Evolutionary conservation across 1,140 invertebrate genomes (phyloP), one percentile per base, ranked within the genome.

Genomic region (Eueides isabella): DNA sequence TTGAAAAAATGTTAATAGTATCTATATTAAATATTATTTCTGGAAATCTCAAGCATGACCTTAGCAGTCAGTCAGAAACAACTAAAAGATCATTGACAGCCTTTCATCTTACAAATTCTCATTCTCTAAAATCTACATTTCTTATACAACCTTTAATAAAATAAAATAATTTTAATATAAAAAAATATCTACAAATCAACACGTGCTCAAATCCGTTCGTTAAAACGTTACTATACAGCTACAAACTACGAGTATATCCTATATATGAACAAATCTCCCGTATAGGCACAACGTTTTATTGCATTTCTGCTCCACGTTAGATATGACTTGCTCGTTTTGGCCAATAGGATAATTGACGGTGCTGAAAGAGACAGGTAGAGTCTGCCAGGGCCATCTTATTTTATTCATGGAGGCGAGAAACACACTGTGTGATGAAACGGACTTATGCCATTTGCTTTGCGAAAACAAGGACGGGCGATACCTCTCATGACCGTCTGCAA

Each of bases 371-470:
- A 89, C 77, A 81, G 87, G 78, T 84, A 87, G 84, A 81, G 81
- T 74, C 76, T 78, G 80, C 82, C 80, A 76, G 76, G 80, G 77
- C 87, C 80, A 82, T 86, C 86, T 88, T 90, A 85, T 87, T 90
- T 90, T 88, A 89, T 90, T 90, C 86, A 90, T 87, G 85, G 82
- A 81, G 78, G 80, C 81, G 86, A 85, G 83, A 87, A 87, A 78
- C 82, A 77, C 73, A 55, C 75, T 64, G 78, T 72, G 79, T 76
- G 76, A 80, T 74, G 88, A 85, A 83, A 90, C 77, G 74, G 87
- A 67, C 72, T 74, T 81, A 89, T 75, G 65, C 33, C 67, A 72
- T 68, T 41, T 74, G 69, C 67, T 71, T 80, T 73, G 80, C 67
- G 86, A 80, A 77, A 80, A 82, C 78, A 85, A 81, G 81, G 86